A percentile compares a stretch with the other conserved stretches of the same genome.
These are phyloP conservation scores for Chroicocephalus ridibundus DNA, from an alignment of 2,113 vertebrate genomes.

Conservation along the genomic window DNA sequence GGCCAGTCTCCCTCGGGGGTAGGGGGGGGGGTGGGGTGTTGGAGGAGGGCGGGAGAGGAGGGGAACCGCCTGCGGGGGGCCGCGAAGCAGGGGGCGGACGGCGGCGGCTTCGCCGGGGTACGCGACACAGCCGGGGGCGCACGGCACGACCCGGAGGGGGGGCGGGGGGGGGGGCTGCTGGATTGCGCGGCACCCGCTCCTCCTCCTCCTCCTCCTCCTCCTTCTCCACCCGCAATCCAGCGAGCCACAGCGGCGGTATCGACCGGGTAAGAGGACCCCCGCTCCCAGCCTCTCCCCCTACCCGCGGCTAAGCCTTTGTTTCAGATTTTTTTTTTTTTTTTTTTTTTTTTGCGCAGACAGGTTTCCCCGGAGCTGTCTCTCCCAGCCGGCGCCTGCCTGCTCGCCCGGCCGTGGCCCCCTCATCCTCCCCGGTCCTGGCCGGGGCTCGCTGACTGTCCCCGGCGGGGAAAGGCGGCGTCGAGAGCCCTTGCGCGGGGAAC, in stretches of 20 bases:
- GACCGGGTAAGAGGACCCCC: constrained; percentile 53
- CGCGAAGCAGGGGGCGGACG: no score
- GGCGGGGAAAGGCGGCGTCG: background rate
- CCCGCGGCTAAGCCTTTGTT: background rate
- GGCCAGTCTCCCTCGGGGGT: background rate
- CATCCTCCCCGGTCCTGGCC: background rate
- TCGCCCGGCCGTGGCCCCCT: background rate
- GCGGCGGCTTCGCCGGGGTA: background rate
- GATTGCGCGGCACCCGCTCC: background rate
- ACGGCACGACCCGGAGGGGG: background rate
- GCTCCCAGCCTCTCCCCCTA: background rate
- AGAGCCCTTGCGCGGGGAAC: background rate
- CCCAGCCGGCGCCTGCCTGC: background rate
- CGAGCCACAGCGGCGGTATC: background rate
- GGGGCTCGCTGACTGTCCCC: no score
- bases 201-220: background rate
- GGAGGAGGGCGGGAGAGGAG: background rate
- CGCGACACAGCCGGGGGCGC: background rate
- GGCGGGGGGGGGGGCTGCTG: background rate
- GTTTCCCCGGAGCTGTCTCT: background rate
- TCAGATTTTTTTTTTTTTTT: background rate
- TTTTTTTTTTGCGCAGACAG: background rate
- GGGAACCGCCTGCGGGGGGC: background rate
- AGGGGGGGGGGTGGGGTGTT: no score
- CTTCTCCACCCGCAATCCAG: background rate